Base-by-base conservation (phyloP, 2,113 vertebrate species). In the Alouatta palliata region DNA sequence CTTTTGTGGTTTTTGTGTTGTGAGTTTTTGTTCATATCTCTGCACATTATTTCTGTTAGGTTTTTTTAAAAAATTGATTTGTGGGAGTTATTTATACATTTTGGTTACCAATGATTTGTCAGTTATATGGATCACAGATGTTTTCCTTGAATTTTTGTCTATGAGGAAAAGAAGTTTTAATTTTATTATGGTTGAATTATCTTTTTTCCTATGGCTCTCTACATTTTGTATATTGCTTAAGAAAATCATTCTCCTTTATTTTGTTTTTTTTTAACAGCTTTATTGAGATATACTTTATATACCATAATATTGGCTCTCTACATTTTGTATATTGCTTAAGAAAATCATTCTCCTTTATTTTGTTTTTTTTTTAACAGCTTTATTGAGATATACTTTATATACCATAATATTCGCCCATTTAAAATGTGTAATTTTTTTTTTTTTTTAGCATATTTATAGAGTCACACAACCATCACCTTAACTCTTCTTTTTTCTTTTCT, bases 21-120 rank as follows among this genome's bases (percentile, higher is more conserved):
- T 95, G 80, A 94, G 40, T 86, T 86, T 91, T 35, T 91, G 19
- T 71, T 87, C 52, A 1, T 81, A n/a, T 87, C n/a, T 73, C 43
- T 87, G n/a, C 11, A 75, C 2, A 32, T 71, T 56, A 49, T 92
- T 92, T 95, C 87, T 64, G 12, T 66, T 32, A 80, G n/a, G 3
- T 61, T 30, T 64, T 64, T 64, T 64, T 30, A 32, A 64, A 32
- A 64, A 64, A 30, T 12, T 92, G 40, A 75, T 75, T 93, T 76
- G 12, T 66, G 66, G 66, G 68, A 30, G 54, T 91, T 73, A 52
- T 8, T 85, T 93, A 66, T 52, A 81, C 32, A 52, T 75, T 90
- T 87, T 92, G 66, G 16, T 82, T 92, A 30, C 30, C 64, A 87
- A 85, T 87, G 80, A 27, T 40, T 86, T 87, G 43, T 61, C 73